phyloP scores from a whole-genome alignment of 2,797 vertebrate species.

The Sciurus vulgaris region DNA sequence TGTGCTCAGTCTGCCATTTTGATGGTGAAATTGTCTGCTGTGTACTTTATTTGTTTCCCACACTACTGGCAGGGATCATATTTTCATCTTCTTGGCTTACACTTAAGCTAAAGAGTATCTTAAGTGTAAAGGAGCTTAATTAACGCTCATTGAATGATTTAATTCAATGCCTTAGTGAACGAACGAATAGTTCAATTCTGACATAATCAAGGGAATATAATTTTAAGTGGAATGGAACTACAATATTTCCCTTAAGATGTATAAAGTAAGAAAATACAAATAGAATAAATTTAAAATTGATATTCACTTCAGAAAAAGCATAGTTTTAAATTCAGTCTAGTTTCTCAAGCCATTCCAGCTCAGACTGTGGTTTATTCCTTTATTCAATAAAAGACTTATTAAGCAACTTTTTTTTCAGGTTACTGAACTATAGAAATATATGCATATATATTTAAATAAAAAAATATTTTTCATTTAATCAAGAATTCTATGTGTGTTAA shows the following conservation, averaged over 20 bases:
- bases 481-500: neutral
- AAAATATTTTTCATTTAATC: neutral
- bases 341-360: neutral
- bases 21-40: neutral
- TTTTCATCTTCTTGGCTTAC: constrained; percentile 5
- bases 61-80: neutral
- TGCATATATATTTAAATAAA: neutral
- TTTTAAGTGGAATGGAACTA: neutral
- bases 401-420: neutral
- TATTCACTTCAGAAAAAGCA: neutral
- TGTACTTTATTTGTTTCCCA: neutral
- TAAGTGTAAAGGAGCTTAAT: constrained; percentile 6
- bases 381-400: neutral
- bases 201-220: neutral
- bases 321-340: neutral
- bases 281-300: neutral
- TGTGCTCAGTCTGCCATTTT: neutral
- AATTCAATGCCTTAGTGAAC: neutral
- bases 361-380: neutral
- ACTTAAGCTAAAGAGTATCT: neutral
- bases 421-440: neutral
- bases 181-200: neutral
- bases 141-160: neutral
- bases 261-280: constrained; percentile 10
- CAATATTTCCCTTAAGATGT: neutral